Conservation (phyloP, 2,888 invertebrate genomes). For the Ceriagrion tenellum region DNA sequence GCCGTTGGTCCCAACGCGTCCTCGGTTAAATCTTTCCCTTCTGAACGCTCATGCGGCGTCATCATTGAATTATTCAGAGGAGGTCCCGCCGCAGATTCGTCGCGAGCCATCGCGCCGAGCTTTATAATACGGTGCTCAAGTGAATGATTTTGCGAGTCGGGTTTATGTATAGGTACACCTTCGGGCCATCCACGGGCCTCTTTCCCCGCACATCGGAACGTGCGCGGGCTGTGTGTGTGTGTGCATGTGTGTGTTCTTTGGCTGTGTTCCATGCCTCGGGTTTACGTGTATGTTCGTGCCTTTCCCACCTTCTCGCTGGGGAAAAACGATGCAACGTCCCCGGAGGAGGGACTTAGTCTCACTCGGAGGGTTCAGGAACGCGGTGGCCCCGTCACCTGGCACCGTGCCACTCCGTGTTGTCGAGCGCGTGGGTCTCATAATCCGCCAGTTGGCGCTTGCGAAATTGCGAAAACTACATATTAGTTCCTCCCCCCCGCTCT, state of each 20-base stretch:
- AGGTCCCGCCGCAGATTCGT: neutral
- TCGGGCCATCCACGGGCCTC: neutral
- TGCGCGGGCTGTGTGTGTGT: too few species aligned
- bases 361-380: neutral
- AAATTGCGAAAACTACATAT: neutral
- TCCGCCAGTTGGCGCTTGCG: neutral
- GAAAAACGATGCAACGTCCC: too few species aligned
- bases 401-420: conserved; percentile 42
- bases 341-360: neutral
- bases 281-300: neutral
- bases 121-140: neutral
- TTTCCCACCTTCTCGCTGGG: neutral
- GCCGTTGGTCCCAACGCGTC: neutral
- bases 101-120: neutral
- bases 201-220: neutral
- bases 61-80: neutral
- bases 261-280: conserved; percentile 35
- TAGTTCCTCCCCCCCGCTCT: neutral
- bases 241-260: neutral
- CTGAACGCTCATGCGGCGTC: neutral
- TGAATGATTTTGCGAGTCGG: neutral
- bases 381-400: conserved; percentile 18
- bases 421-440: conserved; percentile 41
- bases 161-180: neutral
- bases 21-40: neutral